Evolutionary conservation across 2,888 invertebrate species (phyloP), one percentile per base, ranked within the genome.

Genomic region (Aphidius colemani): DNA sequence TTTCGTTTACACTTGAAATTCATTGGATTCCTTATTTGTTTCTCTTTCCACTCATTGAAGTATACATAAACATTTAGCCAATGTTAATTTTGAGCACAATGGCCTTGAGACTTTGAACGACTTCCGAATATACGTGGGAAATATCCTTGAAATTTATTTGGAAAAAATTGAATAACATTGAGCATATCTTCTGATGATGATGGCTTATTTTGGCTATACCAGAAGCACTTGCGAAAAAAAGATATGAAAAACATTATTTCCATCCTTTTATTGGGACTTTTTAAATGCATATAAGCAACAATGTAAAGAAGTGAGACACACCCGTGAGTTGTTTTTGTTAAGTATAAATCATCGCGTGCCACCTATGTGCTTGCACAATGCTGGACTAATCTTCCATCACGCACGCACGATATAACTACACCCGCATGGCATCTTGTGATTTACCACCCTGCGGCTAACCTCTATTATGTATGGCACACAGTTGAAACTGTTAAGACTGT

Each of bases 371-470:
- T 78, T 77, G 78, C 77, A 79, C 80, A 80, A 79, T 79, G 77
- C 78, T 74, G 76, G 77, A 80, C 80, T 79, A 80, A 79, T 79
- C 79, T 79, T 78, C 79, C 80, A 79, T 79, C 80, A 79, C 78
- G 77, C 76, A 78, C 77, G 79, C 77, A 78, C 77, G 79, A 80
- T 79, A 80, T 79, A 79, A 79, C 80, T 79, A 79, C 80, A 79
- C 80, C 80, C 80, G 80, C 80, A 80, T 80, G 79, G 78, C 79
- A 79, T 79, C 78, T 71, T 71, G 79, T 79, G 80, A 80, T 80
- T 80, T 80, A 80, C 79, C 78, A 79, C 78, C 79, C 76, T 80
- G 80, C 73, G 80, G 80, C 79, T 79, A 79, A 77, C 80, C 79
- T 80, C 79, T 77, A 80, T 80, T 80, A 80, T 80, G 78, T 77